Conservation (phyloP, 2,797 vertebrate species). For the Pempheris klunzingeri region DNA sequence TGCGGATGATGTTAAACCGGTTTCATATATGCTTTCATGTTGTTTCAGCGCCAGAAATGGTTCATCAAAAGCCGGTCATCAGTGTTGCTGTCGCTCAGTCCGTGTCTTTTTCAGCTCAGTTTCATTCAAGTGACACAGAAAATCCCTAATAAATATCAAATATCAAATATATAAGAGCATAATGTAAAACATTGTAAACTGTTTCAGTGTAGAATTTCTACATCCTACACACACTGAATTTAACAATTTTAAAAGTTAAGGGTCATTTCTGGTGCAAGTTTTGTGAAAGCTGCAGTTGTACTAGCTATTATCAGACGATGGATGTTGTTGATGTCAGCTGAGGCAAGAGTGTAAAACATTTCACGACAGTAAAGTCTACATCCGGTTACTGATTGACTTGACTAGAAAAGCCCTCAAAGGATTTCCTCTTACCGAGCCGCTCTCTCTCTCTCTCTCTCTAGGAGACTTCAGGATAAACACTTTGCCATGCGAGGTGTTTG, state of each 20-base stretch:
- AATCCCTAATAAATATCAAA: neutral
- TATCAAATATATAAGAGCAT: neutral
- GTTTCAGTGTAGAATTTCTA: neutral
- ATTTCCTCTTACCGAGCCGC: neutral
- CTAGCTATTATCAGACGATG: neutral
- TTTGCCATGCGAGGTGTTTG: conserved; percentile 35
- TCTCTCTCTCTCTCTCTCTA: conserved; percentile 3
- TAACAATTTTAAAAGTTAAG: neutral
- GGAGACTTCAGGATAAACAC: conserved; percentile 54
- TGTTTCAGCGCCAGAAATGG: neutral
- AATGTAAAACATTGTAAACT: neutral
- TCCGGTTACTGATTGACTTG: neutral
- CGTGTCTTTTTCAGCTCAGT: neutral
- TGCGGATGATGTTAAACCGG: conserved; percentile 26
- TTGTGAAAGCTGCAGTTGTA: neutral
- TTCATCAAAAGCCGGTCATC: too few species aligned
- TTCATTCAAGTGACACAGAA: neutral
- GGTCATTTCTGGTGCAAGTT: too few species aligned
- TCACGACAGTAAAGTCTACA: neutral
- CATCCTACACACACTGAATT: neutral
- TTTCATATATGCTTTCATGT: neutral
- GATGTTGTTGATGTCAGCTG: neutral
- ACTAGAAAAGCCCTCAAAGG: neutral
- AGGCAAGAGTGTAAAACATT: neutral
- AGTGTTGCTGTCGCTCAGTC: neutral